Evolutionary conservation across 2,888 invertebrate species (phyloP).

Genomic region (Operophtera brumata): DNA sequence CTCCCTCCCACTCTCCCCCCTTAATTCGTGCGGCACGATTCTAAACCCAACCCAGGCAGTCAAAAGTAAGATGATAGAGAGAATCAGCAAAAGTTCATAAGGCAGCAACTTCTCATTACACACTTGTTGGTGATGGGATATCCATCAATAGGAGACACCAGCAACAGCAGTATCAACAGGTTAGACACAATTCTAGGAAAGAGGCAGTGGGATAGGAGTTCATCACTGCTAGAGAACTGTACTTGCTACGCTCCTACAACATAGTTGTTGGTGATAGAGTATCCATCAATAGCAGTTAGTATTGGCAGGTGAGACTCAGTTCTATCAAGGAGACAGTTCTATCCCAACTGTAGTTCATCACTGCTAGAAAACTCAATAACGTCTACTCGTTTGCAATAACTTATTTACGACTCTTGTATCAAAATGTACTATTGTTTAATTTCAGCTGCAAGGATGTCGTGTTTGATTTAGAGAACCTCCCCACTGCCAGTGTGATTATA

Average conservation of each 20-base stretch:
- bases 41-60: too few species aligned
- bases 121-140: conserved; percentile 93
- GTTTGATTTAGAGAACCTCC: conserved; percentile 81
- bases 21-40: too few species aligned
- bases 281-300: conserved; percentile 89
- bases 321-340: too few species aligned
- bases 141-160: conserved; percentile 90
- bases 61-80: too few species aligned
- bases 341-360: too few species aligned
- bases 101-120: conserved; percentile 93
- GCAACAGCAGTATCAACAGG: conserved; percentile 91
- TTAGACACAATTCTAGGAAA: conserved; percentile 54
- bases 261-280: conserved; percentile 93
- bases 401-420: too few species aligned
- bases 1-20: too few species aligned
- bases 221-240: conserved; percentile 88
- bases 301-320: conserved; percentile 85
- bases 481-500: conserved; percentile 94
- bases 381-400: too few species aligned
- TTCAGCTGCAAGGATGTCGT: conserved; percentile 63
- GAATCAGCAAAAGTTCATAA: too few species aligned
- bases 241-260: conserved; percentile 92
- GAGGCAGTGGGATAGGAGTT: too few species aligned
- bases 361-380: too few species aligned
- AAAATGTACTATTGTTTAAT: too few species aligned